A percentile compares a stretch with the other conserved stretches of the same genome.
Evolutionary conservation across 2,888 invertebrate genomes (phyloP).

Genomic region (Horisme vitalbata): DNA sequence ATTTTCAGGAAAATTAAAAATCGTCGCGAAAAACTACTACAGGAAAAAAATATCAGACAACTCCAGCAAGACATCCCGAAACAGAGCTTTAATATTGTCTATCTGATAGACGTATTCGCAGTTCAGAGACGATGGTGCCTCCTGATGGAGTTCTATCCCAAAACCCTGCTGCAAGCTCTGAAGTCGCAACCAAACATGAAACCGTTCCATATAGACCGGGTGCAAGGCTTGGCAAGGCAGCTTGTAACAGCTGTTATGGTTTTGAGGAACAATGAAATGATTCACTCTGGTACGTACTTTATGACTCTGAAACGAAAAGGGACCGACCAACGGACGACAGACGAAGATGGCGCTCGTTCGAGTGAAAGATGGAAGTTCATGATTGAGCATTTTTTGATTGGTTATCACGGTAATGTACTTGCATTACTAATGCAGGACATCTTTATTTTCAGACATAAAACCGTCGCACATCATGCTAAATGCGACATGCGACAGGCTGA

Average conservation of each 20-base stretch:
- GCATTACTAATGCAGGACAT: too few relatives aligned
- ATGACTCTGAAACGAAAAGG: too few relatives aligned
- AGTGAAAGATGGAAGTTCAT: too few relatives aligned
- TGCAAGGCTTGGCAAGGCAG: conserved; percentile 53
- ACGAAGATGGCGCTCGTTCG: too few relatives aligned
- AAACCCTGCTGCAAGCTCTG: conserved; percentile 46
- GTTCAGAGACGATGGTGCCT: conserved; percentile 43
- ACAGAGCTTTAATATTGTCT: conserved; percentile 40
- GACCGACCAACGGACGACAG: too few relatives aligned
- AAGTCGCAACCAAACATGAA: conserved; percentile 18
- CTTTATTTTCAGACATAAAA: conserved; percentile 58
- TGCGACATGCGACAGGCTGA: conserved; percentile 39
- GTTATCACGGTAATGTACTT: too few relatives aligned
- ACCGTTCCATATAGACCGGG: conserved; percentile 47
- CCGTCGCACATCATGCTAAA: conserved; percentile 60
- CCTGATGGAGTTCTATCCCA: conserved; percentile 58
- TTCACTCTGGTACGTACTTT: conserved; percentile 54
- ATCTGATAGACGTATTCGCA: conserved; percentile 41
- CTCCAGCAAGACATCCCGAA: conserved; percentile 43
- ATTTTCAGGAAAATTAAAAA: conserved; percentile 26
- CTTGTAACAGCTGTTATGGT: conserved; percentile 52
- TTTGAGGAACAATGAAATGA: conserved; percentile 48
- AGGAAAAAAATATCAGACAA: conserved; percentile 39
- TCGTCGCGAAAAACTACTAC: conserved; percentile 16
- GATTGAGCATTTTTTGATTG: too few relatives aligned